Evolutionary conservation across 1,140 invertebrate genomes (phyloP).

Genomic region (Gyrodactylus bullatarudis): DNA sequence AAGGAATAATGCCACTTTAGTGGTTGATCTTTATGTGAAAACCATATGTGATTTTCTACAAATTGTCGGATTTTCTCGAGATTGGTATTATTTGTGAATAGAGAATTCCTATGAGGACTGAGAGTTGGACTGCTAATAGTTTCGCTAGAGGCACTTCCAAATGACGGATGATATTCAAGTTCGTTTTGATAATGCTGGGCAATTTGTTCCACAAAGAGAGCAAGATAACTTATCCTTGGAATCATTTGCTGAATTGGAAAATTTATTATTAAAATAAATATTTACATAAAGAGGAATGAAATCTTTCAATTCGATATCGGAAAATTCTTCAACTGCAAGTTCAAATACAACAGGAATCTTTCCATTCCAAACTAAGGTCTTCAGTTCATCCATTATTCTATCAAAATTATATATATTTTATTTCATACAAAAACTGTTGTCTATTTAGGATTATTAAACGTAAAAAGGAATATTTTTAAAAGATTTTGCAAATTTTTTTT

Average conservation of each 20-base stretch:
- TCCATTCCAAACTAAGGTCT: not conserved
- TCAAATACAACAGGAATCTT: not conserved
- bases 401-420: too few relatives aligned
- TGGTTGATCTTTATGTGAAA: not conserved
- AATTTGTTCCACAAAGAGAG: not conserved
- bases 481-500: too few relatives aligned
- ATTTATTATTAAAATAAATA: not conserved
- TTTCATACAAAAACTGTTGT: too few relatives aligned
- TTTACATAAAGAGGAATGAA: not conserved
- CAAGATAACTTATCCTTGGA: not conserved
- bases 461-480: too few relatives aligned
- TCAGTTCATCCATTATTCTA: not conserved
- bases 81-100: too few relatives aligned
- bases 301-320: not conserved
- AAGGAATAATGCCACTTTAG: constrained; percentile 4
- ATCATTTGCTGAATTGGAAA: too few relatives aligned
- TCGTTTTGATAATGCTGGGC: not conserved
- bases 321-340: not conserved
- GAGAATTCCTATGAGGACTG: too few relatives aligned
- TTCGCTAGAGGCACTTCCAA: too few relatives aligned
- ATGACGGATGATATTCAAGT: not conserved
- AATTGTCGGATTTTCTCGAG: constrained; percentile 4
- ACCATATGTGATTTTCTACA: not conserved
- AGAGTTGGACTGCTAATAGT: too few relatives aligned
- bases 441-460: too few relatives aligned